Evolutionary conservation across 2,888 invertebrate genomes (phyloP).

Genomic region (Oegoconia quadripuncta): DNA sequence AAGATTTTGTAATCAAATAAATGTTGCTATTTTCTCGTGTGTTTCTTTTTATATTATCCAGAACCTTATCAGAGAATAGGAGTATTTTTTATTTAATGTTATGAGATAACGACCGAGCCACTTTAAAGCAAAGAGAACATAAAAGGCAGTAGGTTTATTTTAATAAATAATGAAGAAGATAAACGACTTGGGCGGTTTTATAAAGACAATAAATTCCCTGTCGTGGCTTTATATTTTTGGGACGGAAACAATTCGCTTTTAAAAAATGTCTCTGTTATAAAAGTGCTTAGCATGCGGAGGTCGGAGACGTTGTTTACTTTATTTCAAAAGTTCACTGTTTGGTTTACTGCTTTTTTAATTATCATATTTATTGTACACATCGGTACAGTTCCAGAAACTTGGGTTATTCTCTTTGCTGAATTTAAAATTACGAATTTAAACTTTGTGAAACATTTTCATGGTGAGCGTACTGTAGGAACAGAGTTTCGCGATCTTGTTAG

Average conservation of each 20-base stretch:
- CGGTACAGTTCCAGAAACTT: not conserved
- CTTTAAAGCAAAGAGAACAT: not conserved
- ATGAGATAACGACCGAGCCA: too few species aligned
- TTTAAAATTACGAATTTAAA: conserved; percentile 4
- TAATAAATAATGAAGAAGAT: conserved; percentile 8
- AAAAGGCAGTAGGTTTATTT: conserved; percentile 4
- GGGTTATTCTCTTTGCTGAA: not conserved
- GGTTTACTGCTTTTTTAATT: not conserved
- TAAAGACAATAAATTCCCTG: conserved; percentile 7
- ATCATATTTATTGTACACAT: not conserved
- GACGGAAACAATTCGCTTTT: conserved; percentile 2
- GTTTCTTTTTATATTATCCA: not conserved
- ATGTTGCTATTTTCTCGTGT: too few species aligned
- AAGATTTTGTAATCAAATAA: too few species aligned
- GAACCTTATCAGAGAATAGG: too few species aligned
- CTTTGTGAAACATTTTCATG: not conserved
- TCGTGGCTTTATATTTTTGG: conserved; percentile 7
- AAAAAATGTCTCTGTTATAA: not conserved
- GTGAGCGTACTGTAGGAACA: too few species aligned
- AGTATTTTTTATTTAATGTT: too few species aligned
- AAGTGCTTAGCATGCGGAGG: conserved; percentile 3
- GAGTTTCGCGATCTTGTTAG: too few species aligned
- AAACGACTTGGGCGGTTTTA: conserved; percentile 5
- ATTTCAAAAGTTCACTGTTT: not conserved
- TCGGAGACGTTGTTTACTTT: conserved; percentile 1